Base-by-base conservation (phyloP, 2,797 vertebrate genomes). In the Periophthalmus magnuspinnatus region DNA sequence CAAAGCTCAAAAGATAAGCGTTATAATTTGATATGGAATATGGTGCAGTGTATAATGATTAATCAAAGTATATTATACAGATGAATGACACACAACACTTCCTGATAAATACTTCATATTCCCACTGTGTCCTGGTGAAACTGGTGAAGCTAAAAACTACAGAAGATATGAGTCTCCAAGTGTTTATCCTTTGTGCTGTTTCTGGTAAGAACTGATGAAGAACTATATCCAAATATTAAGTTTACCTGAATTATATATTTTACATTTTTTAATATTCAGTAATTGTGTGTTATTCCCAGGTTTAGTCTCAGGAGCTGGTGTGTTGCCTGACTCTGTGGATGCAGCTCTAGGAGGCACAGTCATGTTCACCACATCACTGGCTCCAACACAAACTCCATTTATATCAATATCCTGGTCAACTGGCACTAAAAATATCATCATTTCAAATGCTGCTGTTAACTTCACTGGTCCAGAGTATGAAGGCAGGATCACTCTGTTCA, bases 211-310 rank as follows among this genome's bases (percentile, higher is more conserved):
- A 28, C 1, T 3, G 38, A 13, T 13, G 38, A 41, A 41, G 13
- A 41, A 41, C 11, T 13, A 41, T 11, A 41, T 41, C 13, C 5
- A 41, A 41, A 41, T 41, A 41, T 41, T 13, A 13, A 41, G 3
- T 41, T 41, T 41, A 41, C n/a, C n/a, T n/a, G n/a, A n/a, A n/a
- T n/a, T n/a, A n/a, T n/a, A n/a, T n/a, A n/a, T n/a, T n/a, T n/a
- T n/a, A n/a, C n/a, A n/a, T n/a, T n/a, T n/a, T n/a, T n/a, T n/a
- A n/a, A n/a, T n/a, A n/a, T n/a, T n/a, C n/a, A n/a, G n/a, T n/a
- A n/a, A n/a, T n/a, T n/a, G n/a, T n/a, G 34, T 36, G 34, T 36
- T 36, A 17, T 58, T 5, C 6, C 28, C 24, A 91, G 89, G 86
- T 77, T 72, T 80, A 9, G 71, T 67, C 22, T 19, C 60, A 36